Base-by-base conservation (phyloP, 2,797 vertebrate genomes). In the Huso huso region DNA sequence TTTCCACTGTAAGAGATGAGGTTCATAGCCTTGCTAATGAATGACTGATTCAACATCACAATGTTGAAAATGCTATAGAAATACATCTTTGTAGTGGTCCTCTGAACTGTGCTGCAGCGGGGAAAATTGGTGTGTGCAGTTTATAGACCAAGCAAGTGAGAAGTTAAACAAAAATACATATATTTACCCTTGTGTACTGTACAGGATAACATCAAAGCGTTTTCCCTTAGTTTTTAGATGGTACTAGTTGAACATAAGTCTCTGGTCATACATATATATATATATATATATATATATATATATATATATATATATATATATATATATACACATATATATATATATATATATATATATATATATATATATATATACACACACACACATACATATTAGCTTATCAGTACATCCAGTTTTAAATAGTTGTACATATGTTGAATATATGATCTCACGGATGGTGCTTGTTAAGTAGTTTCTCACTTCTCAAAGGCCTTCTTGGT, bases 341-440 rank as follows among this genome's bases (percentile, higher is more conserved):
- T 37, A 37, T 37, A 37, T 37, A 37, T 37, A 37, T 37, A 37
- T 37, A 37, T 37, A 37, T 37, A 37, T 37, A 37, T 37, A 37
- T 37, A 37, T 37, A 37, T 37, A 12, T 53, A 53, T 12, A 37
- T 37, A 37, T 37, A 37, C 2, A 37, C 23, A 37, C 23, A 37
- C 23, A 37, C 23, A 37, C 23, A 37, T 37, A 37, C 23, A 37
- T 4, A 68, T 64, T 68, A 65, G 66, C 70, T 12, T 68, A 68
- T 49, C 64, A 13, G 59, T 71, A 63, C 63, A 51, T 69, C 68
- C 58, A 18, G 49, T 59, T 58, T 59, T 10, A 57, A 69, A 68
- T 61, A 71, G 63, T 12, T 71, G 66, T 64, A 70, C 23, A 72
- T 66, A 61, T 72, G 70, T 75, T 63, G 73, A 75, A 78, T 71